phyloP scores from a whole-genome alignment of 2,888 invertebrate species.

The Serrognathus titanus region DNA sequence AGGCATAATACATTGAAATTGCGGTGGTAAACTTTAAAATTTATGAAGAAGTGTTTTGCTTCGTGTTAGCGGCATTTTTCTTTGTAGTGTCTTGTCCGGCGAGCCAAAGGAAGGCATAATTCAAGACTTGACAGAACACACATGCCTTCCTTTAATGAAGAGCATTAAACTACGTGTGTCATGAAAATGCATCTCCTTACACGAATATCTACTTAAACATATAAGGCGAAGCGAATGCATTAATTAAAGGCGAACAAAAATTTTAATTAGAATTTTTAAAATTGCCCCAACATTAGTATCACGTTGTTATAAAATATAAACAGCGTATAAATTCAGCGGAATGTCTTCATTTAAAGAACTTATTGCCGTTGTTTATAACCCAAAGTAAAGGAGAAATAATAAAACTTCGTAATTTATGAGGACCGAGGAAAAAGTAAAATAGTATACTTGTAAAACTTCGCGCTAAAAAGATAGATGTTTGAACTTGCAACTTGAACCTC shows the following conservation, averaged over 20 bases:
- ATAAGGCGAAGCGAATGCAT: no score
- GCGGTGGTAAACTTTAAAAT: conserved; percentile 34
- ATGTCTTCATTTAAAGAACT: conserved; percentile 32
- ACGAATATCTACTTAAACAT: no score
- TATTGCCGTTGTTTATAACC: conserved; percentile 32
- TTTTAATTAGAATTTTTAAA: conserved; percentile 1
- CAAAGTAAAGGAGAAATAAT: conserved; percentile 28
- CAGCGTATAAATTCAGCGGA: conserved; percentile 24
- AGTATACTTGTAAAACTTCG: conserved; percentile 36
- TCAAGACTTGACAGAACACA: conserved; percentile 42
- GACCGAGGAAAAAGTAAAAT: conserved; percentile 30
- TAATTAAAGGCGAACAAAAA: neutral
- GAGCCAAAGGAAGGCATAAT: conserved; percentile 41
- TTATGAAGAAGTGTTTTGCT: conserved; percentile 42
- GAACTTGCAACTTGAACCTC: conserved; percentile 38
- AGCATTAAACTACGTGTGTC: conserved; percentile 21
- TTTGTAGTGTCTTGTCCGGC: conserved; percentile 39
- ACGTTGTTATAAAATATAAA: conserved; percentile 12
- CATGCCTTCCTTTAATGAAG: conserved; percentile 40
- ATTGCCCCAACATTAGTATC: neutral
- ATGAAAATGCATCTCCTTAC: no score
- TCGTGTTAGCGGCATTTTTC: conserved; percentile 43
- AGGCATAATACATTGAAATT: conserved; percentile 32
- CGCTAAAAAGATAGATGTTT: conserved; percentile 39
- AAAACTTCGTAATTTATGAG: conserved; percentile 33